A percentile compares a stretch with the other conserved stretches of the same genome.
Conservation (phyloP, 1,140 invertebrate genomes). For the Phenacoccus solenopsis region DNA sequence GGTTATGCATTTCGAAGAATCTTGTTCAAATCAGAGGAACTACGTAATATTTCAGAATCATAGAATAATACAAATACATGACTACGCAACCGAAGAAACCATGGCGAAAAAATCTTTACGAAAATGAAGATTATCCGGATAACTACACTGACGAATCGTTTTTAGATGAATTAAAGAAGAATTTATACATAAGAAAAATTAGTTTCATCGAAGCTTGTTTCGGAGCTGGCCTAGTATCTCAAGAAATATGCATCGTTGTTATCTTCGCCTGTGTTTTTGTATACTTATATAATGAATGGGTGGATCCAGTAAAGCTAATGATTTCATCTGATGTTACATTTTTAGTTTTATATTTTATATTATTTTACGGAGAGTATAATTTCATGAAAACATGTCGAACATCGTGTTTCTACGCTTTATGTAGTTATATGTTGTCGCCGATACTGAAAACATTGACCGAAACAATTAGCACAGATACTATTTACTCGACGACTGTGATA, state of each 20-base stretch:
- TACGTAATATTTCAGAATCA: too few relatives aligned
- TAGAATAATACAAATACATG: background rate
- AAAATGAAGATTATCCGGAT: conserved; percentile 71
- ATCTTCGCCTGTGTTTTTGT: conserved; percentile 62
- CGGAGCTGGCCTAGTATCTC: conserved; percentile 56
- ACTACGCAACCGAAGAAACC: conserved; percentile 26
- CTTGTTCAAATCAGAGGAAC: too few relatives aligned
- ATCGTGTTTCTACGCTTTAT: conserved; percentile 61
- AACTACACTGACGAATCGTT: conserved; percentile 84
- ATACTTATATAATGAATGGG: conserved; percentile 53
- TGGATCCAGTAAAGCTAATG: conserved; percentile 47
- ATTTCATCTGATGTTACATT: conserved; percentile 40
- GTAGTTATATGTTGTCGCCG: conserved; percentile 76
- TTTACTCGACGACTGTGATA: conserved; percentile 77
- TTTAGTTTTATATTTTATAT: conserved; percentile 42
- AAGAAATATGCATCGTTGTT: conserved; percentile 60
- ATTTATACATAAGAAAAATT: conserved; percentile 61
- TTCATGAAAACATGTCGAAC: conserved; percentile 47
- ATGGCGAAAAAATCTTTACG: conserved; percentile 83
- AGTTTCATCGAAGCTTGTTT: conserved; percentile 51
- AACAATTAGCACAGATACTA: conserved; percentile 91
- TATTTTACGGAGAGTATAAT: conserved; percentile 29
- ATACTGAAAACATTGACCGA: conserved; percentile 89
- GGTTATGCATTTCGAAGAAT: too few relatives aligned
- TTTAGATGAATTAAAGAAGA: conserved; percentile 70